Evolutionary conservation across 2,113 vertebrate species (phyloP).

Genomic region (Odobenus rosmarus): DNA sequence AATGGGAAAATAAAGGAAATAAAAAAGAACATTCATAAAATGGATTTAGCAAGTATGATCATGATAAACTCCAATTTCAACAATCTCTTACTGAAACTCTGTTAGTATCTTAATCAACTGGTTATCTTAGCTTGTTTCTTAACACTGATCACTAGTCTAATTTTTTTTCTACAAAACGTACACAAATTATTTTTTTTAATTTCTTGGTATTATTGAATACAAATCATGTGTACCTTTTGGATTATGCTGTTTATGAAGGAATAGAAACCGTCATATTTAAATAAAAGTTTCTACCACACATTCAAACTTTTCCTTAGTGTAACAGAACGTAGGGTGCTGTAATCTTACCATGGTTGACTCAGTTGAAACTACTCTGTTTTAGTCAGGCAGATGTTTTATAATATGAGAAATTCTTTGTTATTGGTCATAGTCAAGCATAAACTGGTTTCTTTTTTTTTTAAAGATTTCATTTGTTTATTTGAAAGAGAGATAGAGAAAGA

Average conservation of each 20-base stretch:
- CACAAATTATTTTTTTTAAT: not conserved
- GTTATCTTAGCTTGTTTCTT: not conserved
- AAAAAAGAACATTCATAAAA: not conserved
- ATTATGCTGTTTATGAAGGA: not conserved
- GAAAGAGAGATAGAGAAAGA: too few species aligned
- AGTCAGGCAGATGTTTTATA: not conserved
- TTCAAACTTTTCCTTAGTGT: not conserved
- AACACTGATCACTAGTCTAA: too few species aligned
- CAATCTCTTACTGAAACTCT: not conserved
- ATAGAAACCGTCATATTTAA: not conserved
- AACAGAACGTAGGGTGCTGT: not conserved
- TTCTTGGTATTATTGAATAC: not conserved
- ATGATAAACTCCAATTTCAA: not conserved
- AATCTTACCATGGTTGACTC: not conserved
- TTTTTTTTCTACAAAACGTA: too few species aligned
- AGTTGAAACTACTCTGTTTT: not conserved
- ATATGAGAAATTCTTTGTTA: not conserved
- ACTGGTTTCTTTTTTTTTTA: not conserved
- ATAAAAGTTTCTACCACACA: not conserved
- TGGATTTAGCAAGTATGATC: not conserved
- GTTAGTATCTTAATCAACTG: not conserved
- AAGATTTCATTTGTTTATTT: too few species aligned
- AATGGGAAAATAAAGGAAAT: not conserved
- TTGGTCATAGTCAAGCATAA: not conserved
- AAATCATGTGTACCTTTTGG: accelerated